Evolutionary conservation across 2,113 vertebrate species (phyloP).

Genomic region (Xenus cinereus): DNA sequence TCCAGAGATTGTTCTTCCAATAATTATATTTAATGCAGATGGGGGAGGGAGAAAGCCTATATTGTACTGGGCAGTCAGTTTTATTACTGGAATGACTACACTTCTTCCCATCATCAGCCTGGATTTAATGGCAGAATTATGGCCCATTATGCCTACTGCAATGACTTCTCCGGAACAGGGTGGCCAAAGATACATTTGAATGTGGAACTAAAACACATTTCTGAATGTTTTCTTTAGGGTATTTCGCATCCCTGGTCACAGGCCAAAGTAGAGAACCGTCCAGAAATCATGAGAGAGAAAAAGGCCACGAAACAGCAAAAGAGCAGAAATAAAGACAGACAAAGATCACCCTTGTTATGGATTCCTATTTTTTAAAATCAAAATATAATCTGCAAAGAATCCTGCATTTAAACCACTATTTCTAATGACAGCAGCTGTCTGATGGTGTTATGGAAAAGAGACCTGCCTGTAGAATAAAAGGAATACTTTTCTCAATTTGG

Average conservation of each 20-base stretch:
- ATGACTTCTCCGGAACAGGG: not conserved
- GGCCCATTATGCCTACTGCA: constrained; percentile 21
- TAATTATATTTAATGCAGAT: constrained; percentile 32
- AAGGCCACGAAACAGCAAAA: not conserved
- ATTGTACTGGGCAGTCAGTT: constrained; percentile 40
- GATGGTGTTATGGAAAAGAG: not conserved
- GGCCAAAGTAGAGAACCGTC: not conserved
- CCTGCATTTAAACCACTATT: not conserved
- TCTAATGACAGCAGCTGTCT: not conserved
- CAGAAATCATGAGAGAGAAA: not conserved
- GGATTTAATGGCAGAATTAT: constrained; percentile 32
- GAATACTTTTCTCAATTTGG: not conserved
- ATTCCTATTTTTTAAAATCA: not conserved
- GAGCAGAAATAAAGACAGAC: not conserved
- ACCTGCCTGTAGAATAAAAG: not conserved
- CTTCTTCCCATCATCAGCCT: constrained; percentile 27
- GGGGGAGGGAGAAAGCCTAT: not conserved
- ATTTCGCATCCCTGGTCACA: constrained; percentile 5
- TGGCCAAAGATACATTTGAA: not conserved
- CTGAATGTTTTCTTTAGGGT: not conserved
- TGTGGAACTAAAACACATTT: not conserved
- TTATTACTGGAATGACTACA: constrained; percentile 48
- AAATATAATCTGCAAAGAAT: not conserved
- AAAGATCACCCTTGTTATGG: not conserved
- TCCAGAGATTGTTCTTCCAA: constrained; percentile 22